A percentile compares a stretch with the other conserved stretches of the same genome.
Evolutionary conservation across 2,797 vertebrate genomes (phyloP).

Genomic region (Odontamblyopus rebecca): DNA sequence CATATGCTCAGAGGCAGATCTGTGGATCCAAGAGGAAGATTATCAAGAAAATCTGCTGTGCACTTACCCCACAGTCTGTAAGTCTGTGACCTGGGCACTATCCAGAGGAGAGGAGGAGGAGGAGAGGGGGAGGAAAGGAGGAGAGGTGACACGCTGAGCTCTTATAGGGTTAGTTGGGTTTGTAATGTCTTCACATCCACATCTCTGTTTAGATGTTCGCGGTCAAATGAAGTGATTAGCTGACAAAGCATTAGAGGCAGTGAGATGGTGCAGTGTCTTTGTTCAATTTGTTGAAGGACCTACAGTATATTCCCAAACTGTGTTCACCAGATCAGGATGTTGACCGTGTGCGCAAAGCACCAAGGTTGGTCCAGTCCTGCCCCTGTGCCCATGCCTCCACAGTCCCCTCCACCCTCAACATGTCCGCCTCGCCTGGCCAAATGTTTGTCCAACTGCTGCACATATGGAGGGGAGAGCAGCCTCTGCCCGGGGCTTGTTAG

Average conservation of each 20-base stretch:
- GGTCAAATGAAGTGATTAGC: too few relatives aligned
- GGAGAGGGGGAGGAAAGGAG: too few relatives aligned
- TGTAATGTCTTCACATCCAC: too few relatives aligned
- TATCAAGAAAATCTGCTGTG: constrained; percentile 5
- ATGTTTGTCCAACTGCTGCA: constrained; percentile 56
- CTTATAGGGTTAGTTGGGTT: too few relatives aligned
- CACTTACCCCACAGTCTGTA: not conserved
- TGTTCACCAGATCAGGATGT: not conserved
- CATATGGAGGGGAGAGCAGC: constrained; percentile 80
- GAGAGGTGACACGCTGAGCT: too few relatives aligned
- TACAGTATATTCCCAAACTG: too few relatives aligned
- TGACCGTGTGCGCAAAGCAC: not conserved
- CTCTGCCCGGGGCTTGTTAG: constrained; percentile 86
- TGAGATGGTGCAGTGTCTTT: too few relatives aligned
- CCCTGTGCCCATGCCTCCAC: not conserved
- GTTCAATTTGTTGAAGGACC: too few relatives aligned
- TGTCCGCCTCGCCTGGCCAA: constrained; percentile 38
- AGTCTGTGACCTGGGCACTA: too few relatives aligned
- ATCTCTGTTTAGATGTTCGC: too few relatives aligned
- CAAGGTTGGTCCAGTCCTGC: not conserved
- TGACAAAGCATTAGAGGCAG: too few relatives aligned
- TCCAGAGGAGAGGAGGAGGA: too few relatives aligned
- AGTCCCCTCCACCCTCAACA: not conserved
- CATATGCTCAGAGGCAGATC: constrained; percentile 11
- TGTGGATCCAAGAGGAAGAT: not conserved